These are phyloP conservation scores for Brachionus calyciflorus DNA, from an alignment of 1,140 invertebrate genomes.

Conservation along the genomic window DNA sequence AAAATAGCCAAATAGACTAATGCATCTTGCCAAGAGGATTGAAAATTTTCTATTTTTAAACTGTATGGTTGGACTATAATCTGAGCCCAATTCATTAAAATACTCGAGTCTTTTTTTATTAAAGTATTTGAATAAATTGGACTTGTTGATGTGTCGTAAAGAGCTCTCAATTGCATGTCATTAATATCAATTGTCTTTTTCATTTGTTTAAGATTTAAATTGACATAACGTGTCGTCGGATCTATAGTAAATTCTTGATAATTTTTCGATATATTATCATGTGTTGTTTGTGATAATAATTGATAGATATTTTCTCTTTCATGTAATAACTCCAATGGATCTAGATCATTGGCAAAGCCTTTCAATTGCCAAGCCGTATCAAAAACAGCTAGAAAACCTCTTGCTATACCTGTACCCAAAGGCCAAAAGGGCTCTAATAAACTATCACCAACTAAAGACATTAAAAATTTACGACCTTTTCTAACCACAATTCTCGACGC, in stretches of 20 bases:
- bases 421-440: conserved; percentile 96
- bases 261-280: conserved; percentile 87
- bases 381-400: conserved; percentile 89
- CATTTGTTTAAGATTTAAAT: not conserved
- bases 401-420: conserved; percentile 90
- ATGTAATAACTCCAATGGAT: conserved; percentile 55
- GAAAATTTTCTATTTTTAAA: not conserved
- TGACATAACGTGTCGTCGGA: conserved; percentile 69
- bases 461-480: conserved; percentile 74
- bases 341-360: conserved; percentile 70
- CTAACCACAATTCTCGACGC: conserved; percentile 74
- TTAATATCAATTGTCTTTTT: not conserved
- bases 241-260: conserved; percentile 82
- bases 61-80: conserved; percentile 13
- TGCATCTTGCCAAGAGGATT: not conserved
- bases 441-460: conserved; percentile 89
- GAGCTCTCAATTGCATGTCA: not conserved
- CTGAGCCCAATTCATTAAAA: conserved; percentile 21
- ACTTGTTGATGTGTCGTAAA: not conserved
- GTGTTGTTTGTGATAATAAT: conserved; percentile 85
- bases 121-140: not conserved
- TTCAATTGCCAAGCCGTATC: conserved; percentile 93
- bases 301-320: conserved; percentile 91
- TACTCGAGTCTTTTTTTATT: not conserved
- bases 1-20: not conserved